A percentile compares a stretch with the other conserved stretches of the same genome.
These are phyloP conservation scores for Eulemur mongoz DNA, from an alignment of 2,797 vertebrate species.

Conservation along the genomic window DNA sequence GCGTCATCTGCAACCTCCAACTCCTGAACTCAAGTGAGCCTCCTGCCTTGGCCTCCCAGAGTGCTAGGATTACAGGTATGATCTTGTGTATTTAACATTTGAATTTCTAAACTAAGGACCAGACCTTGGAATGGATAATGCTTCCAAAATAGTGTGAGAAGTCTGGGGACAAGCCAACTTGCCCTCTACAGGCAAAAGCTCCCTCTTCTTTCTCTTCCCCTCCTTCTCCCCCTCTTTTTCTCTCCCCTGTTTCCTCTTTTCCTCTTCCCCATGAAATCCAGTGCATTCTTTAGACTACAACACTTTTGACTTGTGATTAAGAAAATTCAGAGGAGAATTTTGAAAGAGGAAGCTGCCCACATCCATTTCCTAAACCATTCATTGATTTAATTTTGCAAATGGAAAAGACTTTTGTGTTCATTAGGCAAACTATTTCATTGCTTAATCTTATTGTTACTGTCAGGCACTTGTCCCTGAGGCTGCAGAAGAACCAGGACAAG, in stretches of 20 bases:
- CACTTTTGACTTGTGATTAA: background rate
- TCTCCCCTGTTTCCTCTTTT: background rate
- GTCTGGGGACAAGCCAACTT: background rate
- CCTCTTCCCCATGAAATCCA: background rate
- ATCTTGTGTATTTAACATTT: background rate
- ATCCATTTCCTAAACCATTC: background rate
- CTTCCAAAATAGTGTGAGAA: background rate
- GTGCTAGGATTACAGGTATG: too few species aligned
- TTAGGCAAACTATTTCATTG: background rate
- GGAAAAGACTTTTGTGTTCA: background rate
- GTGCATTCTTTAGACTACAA: background rate
- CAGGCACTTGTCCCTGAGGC: too few species aligned
- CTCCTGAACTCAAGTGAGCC: too few species aligned
- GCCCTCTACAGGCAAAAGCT: background rate
- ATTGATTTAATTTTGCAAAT: background rate
- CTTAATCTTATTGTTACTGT: background rate
- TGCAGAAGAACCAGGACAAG: too few species aligned
- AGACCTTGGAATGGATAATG: background rate
- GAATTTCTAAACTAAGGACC: conserved; percentile 17
- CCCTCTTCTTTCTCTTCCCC: background rate
- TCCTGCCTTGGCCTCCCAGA: too few species aligned
- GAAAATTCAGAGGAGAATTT: background rate
- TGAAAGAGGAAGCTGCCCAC: background rate
- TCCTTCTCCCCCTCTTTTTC: background rate
- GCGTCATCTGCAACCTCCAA: too few species aligned